Base-by-base conservation (phyloP, 2,888 invertebrate species). In the Epistrophe eligans region DNA sequence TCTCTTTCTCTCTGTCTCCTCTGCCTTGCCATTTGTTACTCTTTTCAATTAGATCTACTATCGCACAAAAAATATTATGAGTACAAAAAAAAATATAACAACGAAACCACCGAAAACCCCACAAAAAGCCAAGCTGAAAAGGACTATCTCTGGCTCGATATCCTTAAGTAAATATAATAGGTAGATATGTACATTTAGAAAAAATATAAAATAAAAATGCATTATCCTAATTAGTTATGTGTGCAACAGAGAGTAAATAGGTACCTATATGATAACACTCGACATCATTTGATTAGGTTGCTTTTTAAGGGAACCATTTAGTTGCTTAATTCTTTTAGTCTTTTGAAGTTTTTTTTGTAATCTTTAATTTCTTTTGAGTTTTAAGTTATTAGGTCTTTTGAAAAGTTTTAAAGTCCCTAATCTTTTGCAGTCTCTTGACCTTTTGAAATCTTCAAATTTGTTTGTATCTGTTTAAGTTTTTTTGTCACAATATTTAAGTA, bases 211-310 rank as follows among this genome's bases (percentile, higher is more conserved):
- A 67, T 45, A 55, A 43, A 79, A 87, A 82, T 87, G 82, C 85
- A 87, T 87, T 87, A 87, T 87, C 79, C 83, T 87, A 87, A 87
- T 87, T 87, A 87, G 83, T 87, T 83, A 83, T 79, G 40, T 79
- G 50, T 87, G 83, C 83, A 83, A 79, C 79, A 83, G 87, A 50
- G 76, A 66, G 73, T 38, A 28, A 13, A 48, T 67, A 10, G 24
- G 24, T 60, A 38, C 28, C 19, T 8, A 32, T 10, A 57, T 13
- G 3, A 9, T 8, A 17, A 66, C 35, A 43, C 17, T 43, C 43
- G 4, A 15, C 0, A 4, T 62, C 10, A 5, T 43, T 43, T 15
- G 15, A 62, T 43, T 0, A 10, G 62, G 62, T 13, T 19, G 4
- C 1, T 50, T 50, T n/a, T 17, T 45, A 11, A 11, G 35, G 8